phyloP scores from a whole-genome alignment of 2,113 vertebrate genomes.

The Zosterops borbonicus region DNA sequence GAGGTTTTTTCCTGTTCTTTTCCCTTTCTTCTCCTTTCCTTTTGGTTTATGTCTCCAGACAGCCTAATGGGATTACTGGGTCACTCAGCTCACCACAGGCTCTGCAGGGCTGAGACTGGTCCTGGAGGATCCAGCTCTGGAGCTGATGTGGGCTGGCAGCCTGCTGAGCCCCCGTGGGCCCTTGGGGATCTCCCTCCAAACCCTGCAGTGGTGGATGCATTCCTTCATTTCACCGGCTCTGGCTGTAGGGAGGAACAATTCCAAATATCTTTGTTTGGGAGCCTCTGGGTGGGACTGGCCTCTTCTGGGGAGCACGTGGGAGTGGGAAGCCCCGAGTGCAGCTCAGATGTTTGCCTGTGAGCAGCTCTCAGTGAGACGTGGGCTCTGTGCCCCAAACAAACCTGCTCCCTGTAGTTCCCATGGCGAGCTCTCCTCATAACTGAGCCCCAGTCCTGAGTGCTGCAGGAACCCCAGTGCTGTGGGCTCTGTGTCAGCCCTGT shows the following conservation, averaged over 20 bases:
- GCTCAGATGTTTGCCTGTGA: neutral
- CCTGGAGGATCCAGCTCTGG: neutral
- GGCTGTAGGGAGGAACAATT: neutral
- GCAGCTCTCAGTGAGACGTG: neutral
- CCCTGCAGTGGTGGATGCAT: neutral
- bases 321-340: neutral
- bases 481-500: neutral
- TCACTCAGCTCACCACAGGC: neutral
- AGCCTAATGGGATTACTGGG: conserved; percentile 16
- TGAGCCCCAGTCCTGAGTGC: neutral
- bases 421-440: conserved; percentile 36
- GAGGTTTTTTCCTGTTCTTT: neutral
- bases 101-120: neutral
- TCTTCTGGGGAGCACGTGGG: neutral
- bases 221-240: neutral
- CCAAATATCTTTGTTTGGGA: neutral
- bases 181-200: accelerated
- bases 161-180: neutral
- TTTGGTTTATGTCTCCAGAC: neutral
- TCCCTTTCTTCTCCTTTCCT: neutral
- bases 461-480: neutral
- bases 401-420: conserved; percentile 36
- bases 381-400: neutral
- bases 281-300: neutral
- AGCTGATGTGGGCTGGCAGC: neutral